phyloP scores from a whole-genome alignment of 2,113 vertebrate species.

The Emydura subglobosa region DNA sequence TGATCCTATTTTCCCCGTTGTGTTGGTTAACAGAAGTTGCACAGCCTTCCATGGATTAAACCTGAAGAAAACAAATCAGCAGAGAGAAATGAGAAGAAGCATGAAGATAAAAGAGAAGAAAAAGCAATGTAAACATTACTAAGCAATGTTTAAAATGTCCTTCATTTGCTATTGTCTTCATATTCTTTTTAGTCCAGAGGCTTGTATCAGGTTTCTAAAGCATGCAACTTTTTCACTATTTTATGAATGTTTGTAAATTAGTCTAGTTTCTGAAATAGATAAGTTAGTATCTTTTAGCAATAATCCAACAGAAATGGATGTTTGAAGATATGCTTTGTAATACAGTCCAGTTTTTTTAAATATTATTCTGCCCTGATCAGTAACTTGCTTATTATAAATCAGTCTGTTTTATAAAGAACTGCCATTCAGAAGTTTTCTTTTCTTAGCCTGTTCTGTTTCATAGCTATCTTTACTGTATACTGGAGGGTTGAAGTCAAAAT shows the following conservation, averaged over 20 bases:
- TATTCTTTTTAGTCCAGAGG: constrained; percentile 72
- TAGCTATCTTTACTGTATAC: constrained; percentile 12
- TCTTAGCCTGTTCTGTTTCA: constrained; percentile 40
- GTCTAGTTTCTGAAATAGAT: constrained; percentile 69
- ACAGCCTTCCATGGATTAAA: constrained; percentile 70
- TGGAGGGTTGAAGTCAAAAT: constrained; percentile 7
- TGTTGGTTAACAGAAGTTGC: constrained; percentile 74
- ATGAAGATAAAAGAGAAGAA: constrained; percentile 64
- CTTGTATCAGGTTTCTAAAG: constrained; percentile 79
- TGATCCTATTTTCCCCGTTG: constrained; percentile 31
- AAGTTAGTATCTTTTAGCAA: constrained; percentile 77
- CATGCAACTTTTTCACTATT: constrained; percentile 80
- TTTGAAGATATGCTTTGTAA: constrained; percentile 68
- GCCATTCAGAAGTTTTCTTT: constrained; percentile 48
- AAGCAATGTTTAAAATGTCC: constrained; percentile 4
- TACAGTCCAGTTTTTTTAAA: constrained; percentile 42
- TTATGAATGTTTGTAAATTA: constrained; percentile 82
- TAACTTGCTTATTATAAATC: constrained; percentile 64
- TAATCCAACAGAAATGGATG: constrained; percentile 73
- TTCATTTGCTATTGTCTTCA: constrained; percentile 59
- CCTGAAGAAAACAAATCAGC: constrained; percentile 59
- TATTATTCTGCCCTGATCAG: constrained; percentile 53
- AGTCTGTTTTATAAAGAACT: constrained; percentile 63
- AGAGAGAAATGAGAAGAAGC: constrained; percentile 64
- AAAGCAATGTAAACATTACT: constrained; percentile 67